Evolutionary conservation across 2,888 invertebrate genomes (phyloP).

Genomic region (Pseudoips prasinana): DNA sequence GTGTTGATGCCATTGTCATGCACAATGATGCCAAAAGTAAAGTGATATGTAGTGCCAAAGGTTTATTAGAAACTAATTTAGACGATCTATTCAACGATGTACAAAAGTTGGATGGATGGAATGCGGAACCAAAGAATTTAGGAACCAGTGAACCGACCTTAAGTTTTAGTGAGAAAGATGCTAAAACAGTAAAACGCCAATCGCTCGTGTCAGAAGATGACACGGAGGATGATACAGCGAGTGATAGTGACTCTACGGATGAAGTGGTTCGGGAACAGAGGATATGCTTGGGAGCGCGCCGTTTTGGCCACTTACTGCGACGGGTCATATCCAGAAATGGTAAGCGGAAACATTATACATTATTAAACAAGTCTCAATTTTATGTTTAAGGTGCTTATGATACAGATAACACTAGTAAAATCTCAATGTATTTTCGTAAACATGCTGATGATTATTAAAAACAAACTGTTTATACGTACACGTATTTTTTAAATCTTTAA

Average conservation of each 20-base stretch:
- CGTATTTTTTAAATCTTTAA: too few species aligned
- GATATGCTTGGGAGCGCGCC: conserved; percentile 72
- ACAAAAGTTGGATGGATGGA: conserved; percentile 57
- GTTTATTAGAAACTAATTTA: conserved; percentile 79
- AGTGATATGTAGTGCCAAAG: conserved; percentile 81
- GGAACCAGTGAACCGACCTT: conserved; percentile 73
- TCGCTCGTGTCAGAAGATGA: conserved; percentile 71
- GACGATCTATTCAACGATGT: conserved; percentile 73
- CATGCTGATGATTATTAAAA: too few species aligned
- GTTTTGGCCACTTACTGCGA: conserved; percentile 68
- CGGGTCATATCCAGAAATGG: conserved; percentile 76
- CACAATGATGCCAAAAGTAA: conserved; percentile 66
- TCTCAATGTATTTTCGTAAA: too few species aligned
- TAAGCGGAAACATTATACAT: too few species aligned
- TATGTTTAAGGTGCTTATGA: too few species aligned
- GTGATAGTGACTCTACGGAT: conserved; percentile 70
- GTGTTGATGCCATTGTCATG: conserved; percentile 66
- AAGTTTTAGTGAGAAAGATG: conserved; percentile 52
- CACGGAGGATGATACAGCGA: conserved; percentile 64
- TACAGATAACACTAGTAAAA: too few species aligned
- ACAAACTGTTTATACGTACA: too few species aligned
- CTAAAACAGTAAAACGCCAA: conserved; percentile 53
- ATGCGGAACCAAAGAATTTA: conserved; percentile 61
- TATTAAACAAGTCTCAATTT: background rate
- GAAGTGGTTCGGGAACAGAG: conserved; percentile 67